These are phyloP conservation scores for Sigmodon hispidus DNA, from an alignment of 2,113 vertebrate genomes.

Conservation along the genomic window DNA sequence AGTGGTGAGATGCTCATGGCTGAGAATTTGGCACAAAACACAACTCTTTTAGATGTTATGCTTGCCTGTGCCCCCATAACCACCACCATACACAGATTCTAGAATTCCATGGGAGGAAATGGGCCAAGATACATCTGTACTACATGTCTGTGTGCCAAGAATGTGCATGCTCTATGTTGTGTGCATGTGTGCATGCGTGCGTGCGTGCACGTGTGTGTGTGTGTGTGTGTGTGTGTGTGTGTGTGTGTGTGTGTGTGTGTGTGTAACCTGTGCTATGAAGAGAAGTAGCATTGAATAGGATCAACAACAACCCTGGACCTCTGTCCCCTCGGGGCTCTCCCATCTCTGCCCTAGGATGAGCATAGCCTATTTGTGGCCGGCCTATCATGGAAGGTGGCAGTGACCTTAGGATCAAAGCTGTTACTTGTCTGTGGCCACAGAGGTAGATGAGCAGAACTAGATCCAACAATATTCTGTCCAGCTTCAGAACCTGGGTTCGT, in stretches of 20 bases:
- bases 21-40: not conserved
- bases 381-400: not conserved
- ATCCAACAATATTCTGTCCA: accelerated
- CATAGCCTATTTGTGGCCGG: not conserved
- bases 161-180: not conserved
- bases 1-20: not conserved
- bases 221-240: not conserved
- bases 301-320: not conserved
- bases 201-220: too few relatives aligned
- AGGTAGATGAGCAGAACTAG: not conserved
- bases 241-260: not conserved
- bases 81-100: not conserved
- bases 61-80: not conserved
- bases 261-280: not conserved
- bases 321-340: not conserved
- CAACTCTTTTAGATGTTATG: not conserved
- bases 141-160: not conserved
- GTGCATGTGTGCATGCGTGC: accelerated
- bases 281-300: not conserved
- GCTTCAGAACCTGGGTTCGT: not conserved
- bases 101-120: not conserved
- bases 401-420: too few relatives aligned
- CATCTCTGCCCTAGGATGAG: not conserved
- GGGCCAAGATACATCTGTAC: not conserved
- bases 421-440: not conserved